Base-by-base conservation (phyloP, 1,140 invertebrate genomes). In the Tetranychus cinnabarinus region DNA sequence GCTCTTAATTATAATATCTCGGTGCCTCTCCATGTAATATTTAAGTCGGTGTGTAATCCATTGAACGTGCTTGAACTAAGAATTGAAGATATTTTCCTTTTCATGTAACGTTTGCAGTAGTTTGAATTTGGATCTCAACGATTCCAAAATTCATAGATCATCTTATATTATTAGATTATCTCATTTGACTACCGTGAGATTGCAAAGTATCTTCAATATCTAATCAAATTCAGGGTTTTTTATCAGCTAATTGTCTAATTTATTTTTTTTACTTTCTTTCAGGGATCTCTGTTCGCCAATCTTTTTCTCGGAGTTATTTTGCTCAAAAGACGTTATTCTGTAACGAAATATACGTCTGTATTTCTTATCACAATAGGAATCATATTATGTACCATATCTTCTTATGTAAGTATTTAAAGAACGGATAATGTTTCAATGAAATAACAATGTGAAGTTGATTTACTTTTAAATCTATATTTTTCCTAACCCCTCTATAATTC, bases 11-110 rank as follows among this genome's bases (percentile, higher is more conserved):
- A 92, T 69, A 93, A 97, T 69, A 93, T 99, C 69, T 84, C 93
- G 0, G 93, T 98, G 82, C 92, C 95, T 10, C 74, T 98, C 5
- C 93, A 97, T 71, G 96, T 99, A 84, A 97, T 98, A 70, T 97
- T 98, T 71, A 79, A 92, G 77, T 83, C 93, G 46, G 86, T 89
- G 76, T 80, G 82, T 80, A 23, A 8, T 23, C 23, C 23, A 23
- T 23, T 23, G 23, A 23, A 23, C 23, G 23, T 23, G 23, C 23
- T 23, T 23, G 23, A 23, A 23, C 23, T 23, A 0, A 23, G 23
- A 23, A 23, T 4, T 52, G 15, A 42, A 42, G 10, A 42, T 42
- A 10, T 42, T 42, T 6, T 6, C 39, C 1, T 6, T 42, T 42
- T 42, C 39, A 42, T 42, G 39, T 23, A 23, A 23, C 23, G 23